Evolutionary conservation across 2,113 vertebrate species (phyloP).

Genomic region (Tretioscincus oriximinensis): DNA sequence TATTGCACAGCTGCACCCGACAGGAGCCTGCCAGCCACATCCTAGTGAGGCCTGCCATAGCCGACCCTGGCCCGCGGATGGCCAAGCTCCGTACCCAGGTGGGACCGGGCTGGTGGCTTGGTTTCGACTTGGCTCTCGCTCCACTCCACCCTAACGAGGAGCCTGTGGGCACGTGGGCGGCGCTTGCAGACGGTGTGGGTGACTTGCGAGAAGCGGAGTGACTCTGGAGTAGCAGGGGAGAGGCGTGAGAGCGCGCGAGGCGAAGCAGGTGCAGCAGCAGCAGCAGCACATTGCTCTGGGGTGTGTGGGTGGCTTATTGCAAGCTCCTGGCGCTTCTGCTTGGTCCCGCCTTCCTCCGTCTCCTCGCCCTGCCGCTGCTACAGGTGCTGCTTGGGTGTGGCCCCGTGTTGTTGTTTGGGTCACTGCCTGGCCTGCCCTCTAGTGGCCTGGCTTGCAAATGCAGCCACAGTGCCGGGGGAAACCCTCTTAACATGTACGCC

Average conservation of each 20-base stretch:
- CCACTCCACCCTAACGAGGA: too few species aligned
- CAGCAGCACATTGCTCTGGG: neutral
- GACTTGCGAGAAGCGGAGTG: too few species aligned
- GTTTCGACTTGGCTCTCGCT: too few species aligned
- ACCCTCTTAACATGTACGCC: neutral
- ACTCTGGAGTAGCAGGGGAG: too few species aligned
- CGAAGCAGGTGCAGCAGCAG: neutral
- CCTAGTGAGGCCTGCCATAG: too few species aligned
- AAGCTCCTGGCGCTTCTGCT: neutral
- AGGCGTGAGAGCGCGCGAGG: neutral
- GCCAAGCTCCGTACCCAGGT: too few species aligned
- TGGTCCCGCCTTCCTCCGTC: neutral
- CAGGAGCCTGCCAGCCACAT: too few species aligned
- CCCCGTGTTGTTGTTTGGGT: constrained; percentile 1
- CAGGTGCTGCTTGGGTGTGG: constrained; percentile 5
- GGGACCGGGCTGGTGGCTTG: too few species aligned
- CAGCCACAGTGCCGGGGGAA: neutral
- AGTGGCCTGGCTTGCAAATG: neutral
- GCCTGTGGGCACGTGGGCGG: too few species aligned
- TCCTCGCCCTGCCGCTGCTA: neutral
- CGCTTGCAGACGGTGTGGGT: too few species aligned
- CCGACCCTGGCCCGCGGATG: too few species aligned
- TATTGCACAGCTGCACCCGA: too few species aligned
- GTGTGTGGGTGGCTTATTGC: neutral
- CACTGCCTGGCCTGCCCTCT: neutral